Evolutionary conservation across 2,888 invertebrate genomes (phyloP), one percentile per base, ranked within the genome.

Genomic region (Aproaerema taeniolella): DNA sequence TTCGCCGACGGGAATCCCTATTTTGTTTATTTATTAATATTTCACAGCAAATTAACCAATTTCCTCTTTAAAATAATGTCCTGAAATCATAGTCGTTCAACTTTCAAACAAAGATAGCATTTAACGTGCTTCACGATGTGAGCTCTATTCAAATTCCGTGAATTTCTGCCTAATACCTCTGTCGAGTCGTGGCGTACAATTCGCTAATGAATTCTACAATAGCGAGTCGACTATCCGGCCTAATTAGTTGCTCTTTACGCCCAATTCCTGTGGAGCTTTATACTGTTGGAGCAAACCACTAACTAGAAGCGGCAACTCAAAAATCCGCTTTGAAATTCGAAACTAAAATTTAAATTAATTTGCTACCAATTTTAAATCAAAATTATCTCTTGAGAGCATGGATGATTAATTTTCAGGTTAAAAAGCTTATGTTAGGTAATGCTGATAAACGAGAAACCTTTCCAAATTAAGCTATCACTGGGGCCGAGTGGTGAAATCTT

Each of bases 401-500:
- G n/a, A n/a, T n/a, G n/a, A n/a, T n/a, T n/a, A n/a, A n/a, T n/a
- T n/a, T n/a, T n/a, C n/a, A n/a, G n/a, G n/a, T n/a, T n/a, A n/a
- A n/a, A n/a, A n/a, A n/a, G n/a, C n/a, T n/a, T n/a, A n/a, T n/a
- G n/a, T n/a, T n/a, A n/a, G 72, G 78, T 77, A 79, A 67, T 68
- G 58, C 66, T 60, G 62, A 54, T 55, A 61, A 70, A 68, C 73
- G 67, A 56, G 57, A 74, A 80, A 79, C 59, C 73, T 56, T 54
- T 69, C 64, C 57, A 67, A 79, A 75, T 74, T 67, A 75, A 76
- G 75, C 76, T 81, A 75, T 74, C 70, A 68, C 64, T 4, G 30
- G 1, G 67, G 66, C 65, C 59, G 64, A 75, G 67, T 67, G 62
- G 64, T 67, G 85, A 85, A 83, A 80, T 74, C 83, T 72, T 85